Evolutionary conservation across 1,140 invertebrate species (phyloP), one percentile per base, ranked within the genome.

Genomic region (Brachystomella parvula): DNA sequence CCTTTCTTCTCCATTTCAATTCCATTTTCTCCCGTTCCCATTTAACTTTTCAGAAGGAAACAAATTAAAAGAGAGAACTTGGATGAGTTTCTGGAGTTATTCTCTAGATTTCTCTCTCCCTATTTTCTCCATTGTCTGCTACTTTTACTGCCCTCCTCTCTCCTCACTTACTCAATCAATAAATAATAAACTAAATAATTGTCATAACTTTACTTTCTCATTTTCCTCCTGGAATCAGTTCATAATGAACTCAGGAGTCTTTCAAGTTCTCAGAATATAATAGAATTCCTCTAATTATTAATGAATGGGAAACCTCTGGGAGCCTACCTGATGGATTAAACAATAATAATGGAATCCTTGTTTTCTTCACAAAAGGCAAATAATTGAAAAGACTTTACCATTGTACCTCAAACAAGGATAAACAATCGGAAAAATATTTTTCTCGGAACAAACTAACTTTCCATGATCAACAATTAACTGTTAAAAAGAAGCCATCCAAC

Each of bases 1-100:
- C n/a, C n/a, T n/a, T n/a, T 26, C 49, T 19, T 53, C 24, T 53
- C 49, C 6, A 15, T 53, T 24, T 26, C 49, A 12, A 15, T 53
- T 53, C 21, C 49, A 53, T 6, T 53, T 53, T 53, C n/a, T n/a
- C n/a, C n/a, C n/a, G n/a, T n/a, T n/a, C n/a, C 49, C 49, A 53
- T 9, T 53, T 53, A 53, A 53, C 49, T 53, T 53, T 53, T 53
- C 6, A n/a, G 6, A 19, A 15, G 49, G 49, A 53, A 53, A 53
- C 49, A 53, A 53, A 53, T 53, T 53, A 53, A 53, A 53, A 24
- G 21, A 53, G 21, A 44, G n/a, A 44, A 44, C n/a, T 12, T 12
- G 39, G 9, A 12, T 44, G n/a, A n/a, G 39, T 44, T 24, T 53
- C 24, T 12, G 49, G 24, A 53, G 49, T n/a, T n/a, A n/a, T 12